These are phyloP conservation scores for Gymnothorax reevesii DNA, from an alignment of 2,797 vertebrate genomes.

Conservation along the genomic window DNA sequence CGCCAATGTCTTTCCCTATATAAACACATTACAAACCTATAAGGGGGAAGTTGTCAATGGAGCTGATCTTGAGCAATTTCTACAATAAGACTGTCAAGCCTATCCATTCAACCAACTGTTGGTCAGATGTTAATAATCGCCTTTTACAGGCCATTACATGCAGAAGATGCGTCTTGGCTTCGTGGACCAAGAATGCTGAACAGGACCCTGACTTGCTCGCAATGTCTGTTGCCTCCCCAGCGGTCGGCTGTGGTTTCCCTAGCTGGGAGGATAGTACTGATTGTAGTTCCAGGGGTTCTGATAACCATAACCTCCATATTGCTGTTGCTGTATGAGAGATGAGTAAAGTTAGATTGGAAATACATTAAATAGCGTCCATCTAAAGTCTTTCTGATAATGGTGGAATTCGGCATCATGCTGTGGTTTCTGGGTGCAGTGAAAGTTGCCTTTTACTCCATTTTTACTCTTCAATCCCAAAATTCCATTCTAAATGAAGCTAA, in stretches of 20 bases:
- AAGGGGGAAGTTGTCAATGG: neutral
- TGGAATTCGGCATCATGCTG: too few relatives aligned
- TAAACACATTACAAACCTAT: conserved; percentile 15
- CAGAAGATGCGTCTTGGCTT: conserved; percentile 2
- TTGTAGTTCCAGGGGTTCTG: conserved; percentile 81
- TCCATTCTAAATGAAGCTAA: too few relatives aligned
- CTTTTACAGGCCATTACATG: conserved; percentile 34
- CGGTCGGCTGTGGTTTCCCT: conserved; percentile 42
- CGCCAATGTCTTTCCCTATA: neutral
- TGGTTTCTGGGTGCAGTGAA: too few relatives aligned
- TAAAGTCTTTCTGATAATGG: too few relatives aligned
- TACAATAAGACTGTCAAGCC: conserved; percentile 17
- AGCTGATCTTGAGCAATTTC: conserved; percentile 23
- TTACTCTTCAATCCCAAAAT: too few relatives aligned
- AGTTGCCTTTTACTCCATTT: too few relatives aligned
- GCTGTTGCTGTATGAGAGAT: conserved; percentile 62
- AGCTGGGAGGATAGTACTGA: conserved; percentile 79
- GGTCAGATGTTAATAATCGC: conserved; percentile 35
- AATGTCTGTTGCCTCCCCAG: conserved; percentile 26
- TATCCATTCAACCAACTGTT: conserved; percentile 10
- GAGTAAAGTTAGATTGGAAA: neutral
- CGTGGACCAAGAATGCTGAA: conserved; percentile 26
- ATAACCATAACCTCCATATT: conserved; percentile 75
- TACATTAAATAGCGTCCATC: neutral
- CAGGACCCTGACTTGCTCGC: neutral